Evolutionary conservation across 2,797 vertebrate genomes (phyloP), one percentile per base, ranked within the genome.

Genomic region (Parambassis ranga): DNA sequence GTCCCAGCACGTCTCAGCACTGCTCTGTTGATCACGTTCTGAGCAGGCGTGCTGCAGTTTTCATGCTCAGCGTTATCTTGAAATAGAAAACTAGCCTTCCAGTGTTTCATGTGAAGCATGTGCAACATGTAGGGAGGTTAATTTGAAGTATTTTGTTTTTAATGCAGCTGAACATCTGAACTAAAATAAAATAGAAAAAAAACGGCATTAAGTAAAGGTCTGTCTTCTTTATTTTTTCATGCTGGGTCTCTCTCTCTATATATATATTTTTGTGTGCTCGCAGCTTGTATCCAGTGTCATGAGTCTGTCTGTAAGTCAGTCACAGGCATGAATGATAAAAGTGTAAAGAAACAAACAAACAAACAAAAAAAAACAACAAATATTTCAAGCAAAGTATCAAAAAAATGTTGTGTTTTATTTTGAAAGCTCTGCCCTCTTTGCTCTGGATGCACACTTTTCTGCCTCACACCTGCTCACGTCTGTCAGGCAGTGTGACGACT

Each of bases 21-120:
- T 44, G 56, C 63, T 73, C 80, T 76, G 81, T 72, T 65, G 71
- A 53, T 69, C 72, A 63, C 82, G 62, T 71, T 83, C 77, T 63
- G 63, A 83, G 65, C 15, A 6, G 56, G 66, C 36, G 22, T 37
- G 46, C 71, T 50, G 15, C 36, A 69, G 68, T 81, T 89, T 73
- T 87, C 88, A 65, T 77, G 84, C 88, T 91, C 93, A 92, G 92
- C 91, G 58, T 75, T 71, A 88, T 90, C 91, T 91, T 78, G 85
- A 93, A 94, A 94, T 93, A 93, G 90, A 89, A 88, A 82, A 85
- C 84, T 15, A 43, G 77, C 68, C 89, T 59, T 88, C 87, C 85
- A 18, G 60, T 75, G 78, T 90, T 89, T 87, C 88, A 91, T 70
- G 38, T 57, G 58, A 82, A 72, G 76, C 61, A 82, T 89, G 65